A percentile compares a stretch with the other conserved stretches of the same genome.
phyloP scores from a whole-genome alignment of 1,140 invertebrate species.

The Telenomus remus region DNA sequence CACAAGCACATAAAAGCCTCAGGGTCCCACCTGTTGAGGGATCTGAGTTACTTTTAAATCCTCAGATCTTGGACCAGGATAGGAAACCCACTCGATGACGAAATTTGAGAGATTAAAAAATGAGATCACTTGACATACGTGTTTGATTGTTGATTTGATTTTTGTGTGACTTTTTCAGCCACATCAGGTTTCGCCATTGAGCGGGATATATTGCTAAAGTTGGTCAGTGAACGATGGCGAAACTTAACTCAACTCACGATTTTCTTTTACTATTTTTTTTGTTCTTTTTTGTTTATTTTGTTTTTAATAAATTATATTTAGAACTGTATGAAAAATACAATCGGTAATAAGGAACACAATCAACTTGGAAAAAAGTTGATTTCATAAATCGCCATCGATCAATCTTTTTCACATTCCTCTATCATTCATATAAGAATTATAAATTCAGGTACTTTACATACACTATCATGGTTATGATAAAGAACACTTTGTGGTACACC shows the following conservation, averaged over 20 bases:
- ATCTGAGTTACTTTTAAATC: too few species aligned
- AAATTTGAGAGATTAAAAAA: constrained; percentile 40
- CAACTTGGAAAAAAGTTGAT: constrained; percentile 4
- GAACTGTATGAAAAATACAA: constrained; percentile 44
- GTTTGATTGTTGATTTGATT: constrained; percentile 40
- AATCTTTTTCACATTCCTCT: constrained; percentile 10
- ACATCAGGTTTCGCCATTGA: constrained; percentile 31
- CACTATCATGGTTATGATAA: constrained; percentile 67
- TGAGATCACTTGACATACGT: constrained; percentile 38
- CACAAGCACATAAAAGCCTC: constrained; percentile 51
- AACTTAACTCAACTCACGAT: constrained; percentile 1
- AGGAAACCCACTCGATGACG: constrained; percentile 27
- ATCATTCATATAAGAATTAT: constrained; percentile 63
- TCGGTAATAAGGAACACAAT: constrained; percentile 25
- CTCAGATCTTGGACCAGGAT: too few species aligned
- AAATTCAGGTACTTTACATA: constrained; percentile 75
- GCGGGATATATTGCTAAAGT: constrained; percentile 18
- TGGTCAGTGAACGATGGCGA: constrained; percentile 11
- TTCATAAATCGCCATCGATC: constrained; percentile 5
- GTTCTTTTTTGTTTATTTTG: too few species aligned
- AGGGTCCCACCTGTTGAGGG: constrained; percentile 10
- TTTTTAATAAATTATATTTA: constrained; percentile 15
- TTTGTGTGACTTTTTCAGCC: constrained; percentile 29
- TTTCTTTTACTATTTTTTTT: too few species aligned
- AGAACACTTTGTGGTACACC: constrained; percentile 39